These are phyloP conservation scores for Cranoglanis bouderius DNA, from an alignment of 2,113 vertebrate species.

Conservation along the genomic window DNA sequence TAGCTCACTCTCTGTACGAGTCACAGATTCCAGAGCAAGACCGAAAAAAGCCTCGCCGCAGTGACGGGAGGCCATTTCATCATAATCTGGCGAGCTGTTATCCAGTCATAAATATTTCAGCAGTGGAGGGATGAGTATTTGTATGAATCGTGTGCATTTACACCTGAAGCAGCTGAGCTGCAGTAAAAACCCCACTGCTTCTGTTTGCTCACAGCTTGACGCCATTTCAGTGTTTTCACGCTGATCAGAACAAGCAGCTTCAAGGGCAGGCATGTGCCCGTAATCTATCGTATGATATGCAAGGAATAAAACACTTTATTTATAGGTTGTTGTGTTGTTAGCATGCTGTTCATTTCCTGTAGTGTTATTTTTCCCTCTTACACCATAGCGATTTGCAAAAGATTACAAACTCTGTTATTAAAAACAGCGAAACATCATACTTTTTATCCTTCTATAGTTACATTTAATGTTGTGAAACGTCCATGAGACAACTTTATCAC, in stretches of 20 bases:
- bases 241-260: constrained; percentile 20
- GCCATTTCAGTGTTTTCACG: neutral
- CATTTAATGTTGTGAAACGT: too few relatives aligned
- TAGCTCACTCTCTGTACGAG: neutral
- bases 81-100: constrained; percentile 25
- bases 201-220: neutral
- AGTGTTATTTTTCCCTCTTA: neutral
- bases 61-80: constrained; percentile 30
- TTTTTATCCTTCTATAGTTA: too few relatives aligned
- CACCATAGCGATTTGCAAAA: neutral
- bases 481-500: too few relatives aligned
- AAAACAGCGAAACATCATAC: too few relatives aligned
- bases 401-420: too few relatives aligned
- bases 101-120: constrained; percentile 39
- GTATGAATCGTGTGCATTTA: neutral
- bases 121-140: constrained; percentile 12
- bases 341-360: neutral
- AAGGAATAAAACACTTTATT: neutral
- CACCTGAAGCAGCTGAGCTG: neutral
- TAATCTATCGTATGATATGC: neutral
- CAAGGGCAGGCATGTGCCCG: neutral
- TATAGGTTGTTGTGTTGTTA: neutral
- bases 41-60: neutral
- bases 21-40: neutral
- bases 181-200: neutral